Conservation (phyloP, 2,113 vertebrate species). For the Heterotis niloticus region DNA sequence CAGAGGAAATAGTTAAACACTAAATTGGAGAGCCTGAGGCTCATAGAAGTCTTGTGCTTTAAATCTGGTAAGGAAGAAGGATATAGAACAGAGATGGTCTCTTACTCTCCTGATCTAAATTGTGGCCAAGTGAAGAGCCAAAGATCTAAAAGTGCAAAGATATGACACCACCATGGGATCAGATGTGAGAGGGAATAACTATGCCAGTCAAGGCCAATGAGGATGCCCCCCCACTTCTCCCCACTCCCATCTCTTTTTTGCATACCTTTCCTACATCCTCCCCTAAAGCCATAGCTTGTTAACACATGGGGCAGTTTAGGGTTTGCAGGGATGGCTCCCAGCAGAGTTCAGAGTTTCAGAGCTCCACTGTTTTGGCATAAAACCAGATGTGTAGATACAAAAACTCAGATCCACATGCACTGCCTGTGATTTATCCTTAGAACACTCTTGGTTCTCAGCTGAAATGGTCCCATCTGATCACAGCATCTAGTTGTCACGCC, state of each 20-base stretch:
- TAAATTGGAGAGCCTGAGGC: background rate
- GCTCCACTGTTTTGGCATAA: background rate
- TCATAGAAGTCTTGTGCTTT: background rate
- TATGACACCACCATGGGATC: too few species aligned
- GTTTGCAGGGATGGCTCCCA: too few species aligned
- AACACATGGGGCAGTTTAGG: background rate
- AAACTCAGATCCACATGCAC: background rate
- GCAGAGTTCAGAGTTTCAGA: background rate
- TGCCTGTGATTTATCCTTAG: background rate
- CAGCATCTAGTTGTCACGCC: constrained; percentile 13
- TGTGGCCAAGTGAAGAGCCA: too few species aligned
- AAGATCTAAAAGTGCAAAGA: too few species aligned
- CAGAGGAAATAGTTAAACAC: background rate
- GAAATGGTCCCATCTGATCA: background rate
- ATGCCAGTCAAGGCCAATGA: too few species aligned
- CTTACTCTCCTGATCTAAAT: background rate
- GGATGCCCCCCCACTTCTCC: background rate
- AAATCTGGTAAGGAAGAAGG: background rate
- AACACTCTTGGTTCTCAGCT: too few species aligned
- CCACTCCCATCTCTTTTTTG: background rate
- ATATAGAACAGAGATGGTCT: background rate
- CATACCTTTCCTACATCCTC: background rate
- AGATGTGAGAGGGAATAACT: too few species aligned
- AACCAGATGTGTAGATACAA: background rate
- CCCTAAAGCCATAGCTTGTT: background rate